phyloP scores from a whole-genome alignment of 2,797 vertebrate species.

The Amblyraja radiata region DNA sequence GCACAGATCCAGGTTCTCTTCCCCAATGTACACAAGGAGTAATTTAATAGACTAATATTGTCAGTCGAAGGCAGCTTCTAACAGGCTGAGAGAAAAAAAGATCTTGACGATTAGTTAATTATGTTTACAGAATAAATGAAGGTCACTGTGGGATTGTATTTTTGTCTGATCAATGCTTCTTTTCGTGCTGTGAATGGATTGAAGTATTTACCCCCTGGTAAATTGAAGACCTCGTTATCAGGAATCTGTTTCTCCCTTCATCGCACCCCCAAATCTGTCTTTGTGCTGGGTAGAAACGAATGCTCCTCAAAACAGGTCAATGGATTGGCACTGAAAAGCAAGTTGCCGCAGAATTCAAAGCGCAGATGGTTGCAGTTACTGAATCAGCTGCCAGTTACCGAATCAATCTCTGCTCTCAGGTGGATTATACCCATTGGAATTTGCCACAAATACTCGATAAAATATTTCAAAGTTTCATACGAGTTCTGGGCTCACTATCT shows the following conservation, averaged over 20 bases:
- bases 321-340: background rate
- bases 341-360: background rate
- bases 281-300: background rate
- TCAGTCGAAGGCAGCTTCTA: background rate
- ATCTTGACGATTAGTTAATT: background rate
- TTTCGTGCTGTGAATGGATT: background rate
- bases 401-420: background rate
- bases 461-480: background rate
- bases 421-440: background rate
- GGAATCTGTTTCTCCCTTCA: background rate
- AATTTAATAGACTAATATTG: background rate
- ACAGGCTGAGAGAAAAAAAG: background rate
- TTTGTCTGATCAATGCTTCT: background rate
- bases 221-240: background rate
- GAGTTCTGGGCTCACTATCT: background rate
- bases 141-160: background rate
- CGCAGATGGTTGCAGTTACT: background rate
- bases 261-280: background rate
- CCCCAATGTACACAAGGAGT: background rate
- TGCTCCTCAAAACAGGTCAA: background rate
- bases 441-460: background rate
- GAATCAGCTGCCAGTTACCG: background rate
- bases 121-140: background rate
- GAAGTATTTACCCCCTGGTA: background rate
- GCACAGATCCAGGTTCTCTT: background rate